Evolutionary conservation across 2,113 vertebrate species (phyloP), one percentile per base, ranked within the genome.

Genomic region (Pollachius pollachius): DNA sequence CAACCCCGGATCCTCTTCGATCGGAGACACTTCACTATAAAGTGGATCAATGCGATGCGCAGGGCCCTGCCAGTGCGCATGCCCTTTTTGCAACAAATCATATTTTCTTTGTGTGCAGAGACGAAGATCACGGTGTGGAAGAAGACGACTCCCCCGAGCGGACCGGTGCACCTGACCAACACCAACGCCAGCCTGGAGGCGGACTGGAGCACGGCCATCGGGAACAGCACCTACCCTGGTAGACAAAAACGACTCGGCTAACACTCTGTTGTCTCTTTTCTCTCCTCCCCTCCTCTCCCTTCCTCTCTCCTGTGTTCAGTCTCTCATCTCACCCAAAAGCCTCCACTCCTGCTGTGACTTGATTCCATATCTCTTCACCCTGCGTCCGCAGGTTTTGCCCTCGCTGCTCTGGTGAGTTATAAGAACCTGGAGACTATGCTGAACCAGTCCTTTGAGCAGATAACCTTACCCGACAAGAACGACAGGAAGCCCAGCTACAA

Each of bases 401-500:
- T 92, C 62, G 85, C 85, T 12, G 92, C 93, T 0, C 68, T 96
- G 66, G 73, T 96, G 68, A 92, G 84, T 68, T 94, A 91, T 65
- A 81, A 62, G 25, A 78, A 81, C 19, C 78, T 96, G 15, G 15
- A 76, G 18, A 21, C 0, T 0, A 25, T 89, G 48, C 72, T 90
- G 52, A 77, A 79, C 11, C n/a, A 27, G 0, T 90, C 92, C 17
- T 76, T 89, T 41, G 68, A 82, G 19, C 21, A 67, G 17, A 67
- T 91, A 16, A 56, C 30, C 11, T 41, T 34, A 48, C 11, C 13
- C 1, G 4, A 79, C 66, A 71, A 69, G 48, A 23, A 76, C 0
- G 56, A 54, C 0, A 13, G 11, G 4, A 74, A 76, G 57, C 81
- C 61, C 15, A 59, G 21, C 15, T 79, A 85, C 60, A 69, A 81